Conservation (phyloP, 2,797 vertebrate genomes). For the Danio tinwini region DNA sequence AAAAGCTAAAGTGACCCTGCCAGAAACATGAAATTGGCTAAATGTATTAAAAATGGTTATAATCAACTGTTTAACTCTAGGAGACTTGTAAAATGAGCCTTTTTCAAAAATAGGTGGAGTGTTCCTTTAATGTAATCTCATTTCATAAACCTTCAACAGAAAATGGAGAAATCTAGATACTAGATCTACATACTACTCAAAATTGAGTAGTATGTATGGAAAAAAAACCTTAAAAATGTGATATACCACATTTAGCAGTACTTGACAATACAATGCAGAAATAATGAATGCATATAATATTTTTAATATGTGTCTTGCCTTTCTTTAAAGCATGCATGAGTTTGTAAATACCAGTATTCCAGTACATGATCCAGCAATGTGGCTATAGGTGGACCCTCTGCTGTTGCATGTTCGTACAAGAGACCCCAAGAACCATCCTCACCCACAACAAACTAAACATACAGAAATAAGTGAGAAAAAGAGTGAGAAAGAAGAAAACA, state of each 20-base stretch:
- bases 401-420: slow-evolving; percentile 83
- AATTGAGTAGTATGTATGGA: no score
- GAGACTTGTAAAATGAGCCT: no score
- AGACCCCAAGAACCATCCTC: slow-evolving; percentile 86
- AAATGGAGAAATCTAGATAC: neutral
- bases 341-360: slow-evolving; percentile 76
- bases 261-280: no score
- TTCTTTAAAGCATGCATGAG: neutral
- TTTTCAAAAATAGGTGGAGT: no score
- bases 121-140: neutral
- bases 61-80: no score
- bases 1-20: no score
- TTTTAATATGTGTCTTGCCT: slow-evolving; percentile 7
- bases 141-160: neutral
- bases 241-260: neutral
- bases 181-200: no score
- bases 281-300: neutral
- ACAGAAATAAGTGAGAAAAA: no score
- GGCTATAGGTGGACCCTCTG: slow-evolving; percentile 82
- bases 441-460: slow-evolving; percentile 78
- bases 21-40: no score
- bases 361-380: slow-evolving; percentile 80
- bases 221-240: no score
- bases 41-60: no score
- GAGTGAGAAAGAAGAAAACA: neutral